These are phyloP conservation scores for Drosophila infuscata DNA, from an alignment of 2,888 invertebrate species.

Conservation along the genomic window DNA sequence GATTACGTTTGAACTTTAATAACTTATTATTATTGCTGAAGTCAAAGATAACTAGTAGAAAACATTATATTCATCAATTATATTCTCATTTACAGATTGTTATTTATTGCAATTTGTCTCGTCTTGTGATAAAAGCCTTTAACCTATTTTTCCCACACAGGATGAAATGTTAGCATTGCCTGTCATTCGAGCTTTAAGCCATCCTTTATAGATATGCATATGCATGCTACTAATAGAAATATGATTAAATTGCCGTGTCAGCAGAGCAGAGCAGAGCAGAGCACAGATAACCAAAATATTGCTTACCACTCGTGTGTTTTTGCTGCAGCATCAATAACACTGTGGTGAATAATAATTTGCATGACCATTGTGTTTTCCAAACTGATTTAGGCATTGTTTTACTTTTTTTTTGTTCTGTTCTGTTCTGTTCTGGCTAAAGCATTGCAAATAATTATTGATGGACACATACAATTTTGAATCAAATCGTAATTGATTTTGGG, in stretches of 20 bases:
- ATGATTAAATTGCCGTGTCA: conserved; percentile 10
- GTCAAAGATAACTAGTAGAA: not conserved
- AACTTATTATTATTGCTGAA: not conserved
- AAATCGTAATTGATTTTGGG: conserved; percentile 51
- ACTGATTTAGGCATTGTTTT: conserved; percentile 58
- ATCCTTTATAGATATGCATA: not conserved
- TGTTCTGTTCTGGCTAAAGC: conserved; percentile 10
- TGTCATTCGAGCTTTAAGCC: not conserved
- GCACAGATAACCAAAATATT: not conserved
- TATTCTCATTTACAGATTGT: not conserved
- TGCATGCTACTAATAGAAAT: conserved; percentile 6
- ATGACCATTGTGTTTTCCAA: conserved; percentile 36
- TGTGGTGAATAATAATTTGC: conserved; percentile 61
- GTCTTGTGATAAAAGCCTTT: not conserved
- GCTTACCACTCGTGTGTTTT: conserved; percentile 59
- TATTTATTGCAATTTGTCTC: not conserved
- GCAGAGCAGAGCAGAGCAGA: not conserved
- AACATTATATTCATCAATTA: not conserved
- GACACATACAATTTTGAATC: conserved; percentile 6
- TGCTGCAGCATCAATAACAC: conserved; percentile 61
- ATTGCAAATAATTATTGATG: conserved; percentile 39
- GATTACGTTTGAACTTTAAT: not conserved
- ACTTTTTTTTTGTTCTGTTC: conserved; percentile 8
- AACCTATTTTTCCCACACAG: not conserved
- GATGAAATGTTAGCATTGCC: not conserved